These are phyloP conservation scores for Sarcophaga caerulescens DNA, from an alignment of 2,888 invertebrate genomes.

Conservation along the genomic window DNA sequence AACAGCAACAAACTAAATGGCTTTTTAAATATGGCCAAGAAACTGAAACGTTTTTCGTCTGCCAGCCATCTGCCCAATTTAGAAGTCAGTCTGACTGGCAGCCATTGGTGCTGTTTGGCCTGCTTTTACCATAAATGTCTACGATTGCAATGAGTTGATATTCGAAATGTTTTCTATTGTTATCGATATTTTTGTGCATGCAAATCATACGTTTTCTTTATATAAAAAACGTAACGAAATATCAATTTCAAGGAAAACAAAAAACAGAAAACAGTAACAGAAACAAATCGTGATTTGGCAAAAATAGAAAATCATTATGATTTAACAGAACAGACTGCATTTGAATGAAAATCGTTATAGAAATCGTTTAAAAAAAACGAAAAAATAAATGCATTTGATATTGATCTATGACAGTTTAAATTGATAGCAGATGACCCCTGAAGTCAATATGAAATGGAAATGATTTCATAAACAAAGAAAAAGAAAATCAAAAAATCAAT, in stretches of 20 bases:
- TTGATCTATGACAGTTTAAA: conserved; percentile 59
- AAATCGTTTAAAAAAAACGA: conserved; percentile 7
- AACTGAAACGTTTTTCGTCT: not conserved
- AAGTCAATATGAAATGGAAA: conserved; percentile 13
- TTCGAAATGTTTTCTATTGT: conserved; percentile 36
- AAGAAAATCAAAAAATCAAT: not conserved
- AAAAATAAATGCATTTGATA: conserved; percentile 32
- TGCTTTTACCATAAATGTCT: too few species aligned
- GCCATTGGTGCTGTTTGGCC: not conserved
- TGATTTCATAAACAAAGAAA: conserved; percentile 29
- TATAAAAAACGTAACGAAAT: conserved; percentile 38
- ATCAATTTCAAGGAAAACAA: conserved; percentile 59
- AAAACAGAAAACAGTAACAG: not conserved
- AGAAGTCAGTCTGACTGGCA: conserved; percentile 34
- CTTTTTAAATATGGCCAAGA: conserved; percentile 27
- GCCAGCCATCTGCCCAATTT: conserved; percentile 4
- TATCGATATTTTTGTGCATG: conserved; percentile 33
- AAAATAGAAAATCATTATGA: not conserved
- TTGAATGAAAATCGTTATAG: conserved; percentile 20
- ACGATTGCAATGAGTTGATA: not conserved
- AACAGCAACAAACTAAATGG: conserved; percentile 6
- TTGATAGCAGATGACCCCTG: conserved; percentile 54
- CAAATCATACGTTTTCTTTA: conserved; percentile 49
- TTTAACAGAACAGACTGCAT: too few species aligned
- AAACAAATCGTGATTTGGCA: conserved; percentile 53